These are phyloP conservation scores for Novumbra hubbsi DNA, from an alignment of 2,797 vertebrate genomes.

Conservation along the genomic window DNA sequence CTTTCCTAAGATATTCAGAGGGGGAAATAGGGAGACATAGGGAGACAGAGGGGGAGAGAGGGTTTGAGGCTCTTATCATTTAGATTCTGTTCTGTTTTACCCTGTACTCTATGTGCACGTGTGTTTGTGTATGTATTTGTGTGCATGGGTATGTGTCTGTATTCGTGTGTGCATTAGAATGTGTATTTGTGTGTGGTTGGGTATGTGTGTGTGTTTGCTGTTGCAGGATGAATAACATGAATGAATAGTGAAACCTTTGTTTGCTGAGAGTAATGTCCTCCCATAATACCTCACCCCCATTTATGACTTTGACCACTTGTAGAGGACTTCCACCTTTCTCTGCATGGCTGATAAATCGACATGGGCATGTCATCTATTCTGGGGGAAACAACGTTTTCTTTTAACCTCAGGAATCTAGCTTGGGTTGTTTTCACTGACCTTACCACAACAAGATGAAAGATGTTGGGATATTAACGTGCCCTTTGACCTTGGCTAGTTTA, in stretches of 20 bases:
- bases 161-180: conserved; percentile 11
- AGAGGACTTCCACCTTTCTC: conserved; percentile 55
- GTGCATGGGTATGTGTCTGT: background rate
- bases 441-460: too few species aligned
- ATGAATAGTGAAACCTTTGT: conserved; percentile 64
- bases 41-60: too few species aligned
- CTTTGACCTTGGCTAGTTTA: too few species aligned
- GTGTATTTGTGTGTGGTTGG: background rate
- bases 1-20: too few species aligned
- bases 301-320: conserved; percentile 63
- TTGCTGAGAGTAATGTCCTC: conserved; percentile 54
- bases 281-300: conserved; percentile 49
- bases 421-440: too few species aligned
- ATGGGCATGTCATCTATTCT: conserved; percentile 10
- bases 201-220: conserved; percentile 30
- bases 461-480: too few species aligned
- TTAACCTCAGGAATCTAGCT: conserved; percentile 1
- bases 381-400: conserved; percentile 14
- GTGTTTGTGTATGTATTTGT: background rate
- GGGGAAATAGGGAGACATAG: too few species aligned
- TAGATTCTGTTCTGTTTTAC: too few species aligned
- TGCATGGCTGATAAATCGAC: conserved; percentile 35
- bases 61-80: too few species aligned
- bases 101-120: too few species aligned
- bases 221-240: conserved; percentile 52